phyloP scores from a whole-genome alignment of 2,888 invertebrate genomes.

The Pheosia gnoma region DNA sequence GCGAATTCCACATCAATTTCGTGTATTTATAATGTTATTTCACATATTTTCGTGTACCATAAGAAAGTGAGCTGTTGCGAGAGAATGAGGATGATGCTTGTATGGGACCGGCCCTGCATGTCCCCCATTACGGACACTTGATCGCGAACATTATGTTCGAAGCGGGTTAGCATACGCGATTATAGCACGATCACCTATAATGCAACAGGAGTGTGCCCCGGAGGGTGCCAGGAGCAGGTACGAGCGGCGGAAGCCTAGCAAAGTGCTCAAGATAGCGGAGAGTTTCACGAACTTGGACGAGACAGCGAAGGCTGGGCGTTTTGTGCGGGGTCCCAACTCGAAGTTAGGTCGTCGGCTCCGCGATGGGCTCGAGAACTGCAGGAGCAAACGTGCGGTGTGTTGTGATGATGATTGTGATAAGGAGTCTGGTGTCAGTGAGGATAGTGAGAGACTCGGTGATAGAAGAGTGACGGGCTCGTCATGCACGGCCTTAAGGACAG shows the following conservation, averaged over 20 bases:
- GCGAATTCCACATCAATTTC: slow-evolving; percentile 67
- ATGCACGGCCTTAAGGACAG: slow-evolving; percentile 95
- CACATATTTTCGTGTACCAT: slow-evolving; percentile 71
- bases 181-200: slow-evolving; percentile 71
- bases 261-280: slow-evolving; percentile 81
- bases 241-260: slow-evolving; percentile 78
- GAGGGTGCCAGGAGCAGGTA: slow-evolving; percentile 72
- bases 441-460: slow-evolving; percentile 76
- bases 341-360: slow-evolving; percentile 67
- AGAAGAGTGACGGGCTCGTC: slow-evolving; percentile 84
- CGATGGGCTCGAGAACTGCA: slow-evolving; percentile 54
- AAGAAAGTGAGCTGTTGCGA: slow-evolving; percentile 58
- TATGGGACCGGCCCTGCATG: slow-evolving; percentile 55
- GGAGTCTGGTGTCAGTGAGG: slow-evolving; percentile 80
- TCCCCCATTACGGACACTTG: slow-evolving; percentile 60
- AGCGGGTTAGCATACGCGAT: slow-evolving; percentile 65
- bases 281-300: slow-evolving; percentile 82
- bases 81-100: slow-evolving; percentile 57
- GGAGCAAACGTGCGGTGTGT: slow-evolving; percentile 71
- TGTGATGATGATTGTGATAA: slow-evolving; percentile 79
- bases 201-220: slow-evolving; percentile 75
- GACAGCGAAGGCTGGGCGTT: slow-evolving; percentile 75
- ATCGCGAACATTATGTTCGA: slow-evolving; percentile 72
- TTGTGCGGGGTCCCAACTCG: slow-evolving; percentile 75
- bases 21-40: slow-evolving; percentile 72